A percentile compares a stretch with the other conserved stretches of the same genome.
These are phyloP conservation scores for Eustalomyia histrio DNA, from an alignment of 2,888 invertebrate species.

Conservation along the genomic window DNA sequence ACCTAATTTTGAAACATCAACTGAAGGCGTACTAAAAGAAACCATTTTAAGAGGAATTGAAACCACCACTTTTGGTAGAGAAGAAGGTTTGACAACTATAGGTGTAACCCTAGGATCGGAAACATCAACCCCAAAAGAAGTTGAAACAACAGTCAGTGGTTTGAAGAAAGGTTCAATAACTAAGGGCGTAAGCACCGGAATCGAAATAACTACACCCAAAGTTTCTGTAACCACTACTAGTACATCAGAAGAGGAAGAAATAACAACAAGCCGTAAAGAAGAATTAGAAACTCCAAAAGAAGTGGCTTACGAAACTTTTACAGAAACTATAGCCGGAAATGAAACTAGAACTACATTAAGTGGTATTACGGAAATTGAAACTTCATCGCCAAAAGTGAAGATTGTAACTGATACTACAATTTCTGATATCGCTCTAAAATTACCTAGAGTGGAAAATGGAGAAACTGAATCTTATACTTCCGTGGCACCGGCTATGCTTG, in stretches of 20 bases:
- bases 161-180: neutral
- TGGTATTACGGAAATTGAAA: constrained; percentile 7
- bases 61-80: neutral
- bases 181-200: neutral
- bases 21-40: neutral
- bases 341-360: neutral
- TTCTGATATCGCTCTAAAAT: neutral
- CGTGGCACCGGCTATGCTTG: neutral
- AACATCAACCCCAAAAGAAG: neutral
- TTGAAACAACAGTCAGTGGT: neutral
- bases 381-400: neutral
- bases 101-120: neutral
- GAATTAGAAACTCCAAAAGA: neutral
- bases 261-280: neutral
- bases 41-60: neutral
- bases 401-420: neutral
- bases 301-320: neutral
- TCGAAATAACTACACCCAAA: neutral
- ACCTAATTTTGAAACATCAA: neutral
- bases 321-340: neutral
- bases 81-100: neutral
- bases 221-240: neutral
- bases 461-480: neutral
- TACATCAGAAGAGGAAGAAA: neutral
- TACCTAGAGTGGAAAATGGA: neutral